Conservation (phyloP, 2,113 vertebrate genomes). For the Spilogale gracilis region DNA sequence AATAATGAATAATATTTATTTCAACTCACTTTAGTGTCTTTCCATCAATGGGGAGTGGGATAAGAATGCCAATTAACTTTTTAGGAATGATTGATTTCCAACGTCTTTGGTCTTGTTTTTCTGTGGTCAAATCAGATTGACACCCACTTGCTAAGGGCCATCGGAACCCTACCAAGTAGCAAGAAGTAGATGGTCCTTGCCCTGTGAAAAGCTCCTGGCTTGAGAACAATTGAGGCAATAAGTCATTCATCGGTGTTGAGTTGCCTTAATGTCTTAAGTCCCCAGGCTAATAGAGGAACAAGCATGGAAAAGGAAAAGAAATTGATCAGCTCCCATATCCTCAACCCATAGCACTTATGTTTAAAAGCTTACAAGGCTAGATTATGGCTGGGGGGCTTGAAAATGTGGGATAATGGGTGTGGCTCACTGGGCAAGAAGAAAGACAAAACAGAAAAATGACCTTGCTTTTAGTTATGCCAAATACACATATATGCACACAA, state of each 20-base stretch:
- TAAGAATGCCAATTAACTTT: slow-evolving; percentile 9
- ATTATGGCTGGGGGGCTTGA: background rate
- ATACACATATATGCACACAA: background rate
- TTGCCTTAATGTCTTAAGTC: slow-evolving; percentile 56
- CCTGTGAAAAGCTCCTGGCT: slow-evolving; percentile 44
- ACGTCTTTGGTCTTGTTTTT: slow-evolving; percentile 25
- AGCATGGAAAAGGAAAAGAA: slow-evolving; percentile 23
- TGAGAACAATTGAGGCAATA: slow-evolving; percentile 29
- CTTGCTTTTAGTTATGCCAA: slow-evolving; percentile 77
- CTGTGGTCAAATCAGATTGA: slow-evolving; percentile 29
- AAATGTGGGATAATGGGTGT: background rate
- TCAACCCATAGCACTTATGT: slow-evolving; percentile 13
- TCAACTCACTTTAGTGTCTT: slow-evolving; percentile 59
- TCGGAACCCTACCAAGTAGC: background rate
- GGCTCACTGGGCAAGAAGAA: slow-evolving; percentile 42
- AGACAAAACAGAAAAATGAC: slow-evolving; percentile 78
- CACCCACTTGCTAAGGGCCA: background rate
- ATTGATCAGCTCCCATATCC: background rate
- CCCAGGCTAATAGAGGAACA: slow-evolving; percentile 32
- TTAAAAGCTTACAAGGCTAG: slow-evolving; percentile 62
- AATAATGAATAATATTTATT: slow-evolving; percentile 74
- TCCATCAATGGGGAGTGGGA: slow-evolving; percentile 49
- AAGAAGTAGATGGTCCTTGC: slow-evolving; percentile 38
- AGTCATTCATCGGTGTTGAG: background rate
- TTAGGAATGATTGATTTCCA: slow-evolving; percentile 58